These are phyloP conservation scores for Plecturocebus donacophilus DNA, from an alignment of 2,113 vertebrate species.

Conservation along the genomic window DNA sequence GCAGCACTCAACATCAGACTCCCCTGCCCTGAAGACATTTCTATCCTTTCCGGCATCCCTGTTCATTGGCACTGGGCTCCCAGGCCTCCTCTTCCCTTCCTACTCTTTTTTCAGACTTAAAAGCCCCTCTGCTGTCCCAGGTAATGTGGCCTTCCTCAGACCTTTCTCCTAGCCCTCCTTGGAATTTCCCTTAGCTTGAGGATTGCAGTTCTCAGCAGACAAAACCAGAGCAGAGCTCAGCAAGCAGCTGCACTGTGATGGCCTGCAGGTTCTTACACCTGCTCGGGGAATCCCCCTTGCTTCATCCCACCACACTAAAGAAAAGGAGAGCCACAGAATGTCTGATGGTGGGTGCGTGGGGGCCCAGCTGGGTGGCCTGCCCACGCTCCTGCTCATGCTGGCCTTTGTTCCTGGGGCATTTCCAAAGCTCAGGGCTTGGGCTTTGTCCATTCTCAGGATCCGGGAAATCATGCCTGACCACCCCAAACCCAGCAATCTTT, in stretches of 20 bases:
- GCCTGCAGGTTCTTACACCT: not conserved
- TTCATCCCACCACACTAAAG: not conserved
- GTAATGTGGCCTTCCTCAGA: not conserved
- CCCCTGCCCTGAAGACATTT: not conserved
- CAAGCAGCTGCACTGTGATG: not conserved
- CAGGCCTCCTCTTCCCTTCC: not conserved
- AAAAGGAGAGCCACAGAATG: not conserved
- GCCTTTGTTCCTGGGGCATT: not conserved
- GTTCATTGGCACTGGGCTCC: not conserved
- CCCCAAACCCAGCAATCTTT: not conserved
- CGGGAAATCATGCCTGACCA: not conserved
- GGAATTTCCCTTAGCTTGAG: conserved; percentile 39
- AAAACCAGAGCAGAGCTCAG: too few relatives aligned
- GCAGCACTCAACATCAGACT: not conserved
- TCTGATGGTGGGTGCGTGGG: not conserved
- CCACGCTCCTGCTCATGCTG: not conserved
- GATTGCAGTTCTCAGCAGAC: not conserved
- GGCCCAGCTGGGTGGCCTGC: not conserved
- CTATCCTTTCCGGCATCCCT: not conserved
- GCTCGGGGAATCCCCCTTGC: too few relatives aligned
- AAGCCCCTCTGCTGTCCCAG: not conserved
- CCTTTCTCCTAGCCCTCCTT: not conserved
- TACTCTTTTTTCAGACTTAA: not conserved
- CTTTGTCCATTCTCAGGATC: not conserved
- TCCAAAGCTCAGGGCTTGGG: not conserved